Percentiles rank a stretch among this genome's conserved stretches.
phyloP scores from a whole-genome alignment of 2,113 vertebrate genomes.

The Sceloporus tristichus region DNA sequence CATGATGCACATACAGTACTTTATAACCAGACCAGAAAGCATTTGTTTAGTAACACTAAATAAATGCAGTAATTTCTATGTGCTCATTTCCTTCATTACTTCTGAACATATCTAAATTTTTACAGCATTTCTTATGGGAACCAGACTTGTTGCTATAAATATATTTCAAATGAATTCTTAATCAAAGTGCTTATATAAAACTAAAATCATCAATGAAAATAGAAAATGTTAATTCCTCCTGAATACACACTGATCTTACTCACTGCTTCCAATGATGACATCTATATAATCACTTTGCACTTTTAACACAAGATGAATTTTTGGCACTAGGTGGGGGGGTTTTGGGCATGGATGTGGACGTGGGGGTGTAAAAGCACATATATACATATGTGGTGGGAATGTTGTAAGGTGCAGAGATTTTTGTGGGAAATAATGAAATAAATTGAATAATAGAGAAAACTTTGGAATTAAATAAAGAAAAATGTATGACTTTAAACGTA shows the following conservation, averaged over 20 bases:
- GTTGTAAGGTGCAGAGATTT: too few relatives aligned
- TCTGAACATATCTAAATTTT: background rate
- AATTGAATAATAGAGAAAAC: too few relatives aligned
- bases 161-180: background rate
- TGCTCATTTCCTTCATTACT: background rate
- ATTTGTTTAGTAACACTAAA: background rate
- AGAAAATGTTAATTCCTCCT: background rate
- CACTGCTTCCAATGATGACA: background rate
- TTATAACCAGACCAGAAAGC: background rate
- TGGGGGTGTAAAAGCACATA: too few relatives aligned
- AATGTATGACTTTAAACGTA: too few relatives aligned
- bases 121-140: background rate
- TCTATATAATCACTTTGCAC: background rate
- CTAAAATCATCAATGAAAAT: background rate
- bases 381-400: too few relatives aligned
- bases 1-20: too few relatives aligned
- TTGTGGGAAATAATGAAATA: too few relatives aligned
- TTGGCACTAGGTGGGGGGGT: background rate
- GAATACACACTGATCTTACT: fast-evolving
- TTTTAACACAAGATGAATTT: conserved; percentile 23
- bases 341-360: too few relatives aligned
- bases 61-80: too few relatives aligned
- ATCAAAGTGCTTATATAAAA: conserved; percentile 12
- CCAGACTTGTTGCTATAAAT: background rate
- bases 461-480: too few relatives aligned